These are phyloP conservation scores for Mastomys natalensis DNA, from an alignment of 2,113 vertebrate genomes.

Conservation along the genomic window DNA sequence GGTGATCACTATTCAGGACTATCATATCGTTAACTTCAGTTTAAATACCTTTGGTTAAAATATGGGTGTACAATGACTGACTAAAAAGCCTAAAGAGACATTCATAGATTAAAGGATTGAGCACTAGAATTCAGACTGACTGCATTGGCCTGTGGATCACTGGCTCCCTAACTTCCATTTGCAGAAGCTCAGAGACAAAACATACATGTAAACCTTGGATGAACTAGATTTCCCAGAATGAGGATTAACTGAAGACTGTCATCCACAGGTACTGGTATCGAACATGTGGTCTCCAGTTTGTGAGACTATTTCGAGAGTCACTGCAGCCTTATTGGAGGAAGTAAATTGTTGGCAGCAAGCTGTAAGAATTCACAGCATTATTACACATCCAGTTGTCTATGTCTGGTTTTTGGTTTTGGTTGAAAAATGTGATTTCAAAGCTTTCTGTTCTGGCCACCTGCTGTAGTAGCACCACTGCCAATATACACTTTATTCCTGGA, in stretches of 20 bases:
- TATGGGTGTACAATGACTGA: not conserved
- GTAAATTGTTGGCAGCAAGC: not conserved
- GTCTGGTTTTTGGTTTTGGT: not conserved
- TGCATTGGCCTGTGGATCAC: not conserved
- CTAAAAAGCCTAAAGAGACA: slow-evolving; percentile 11
- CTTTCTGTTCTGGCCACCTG: not conserved
- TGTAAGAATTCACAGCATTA: too few species aligned
- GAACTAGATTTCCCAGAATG: not conserved
- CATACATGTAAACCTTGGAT: not conserved
- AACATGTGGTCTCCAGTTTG: not conserved
- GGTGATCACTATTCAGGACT: not conserved
- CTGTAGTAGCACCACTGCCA: not conserved
- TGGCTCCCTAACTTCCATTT: not conserved
- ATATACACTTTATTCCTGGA: not conserved
- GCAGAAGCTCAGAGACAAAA: not conserved
- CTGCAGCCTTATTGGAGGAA: not conserved
- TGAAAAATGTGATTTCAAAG: not conserved
- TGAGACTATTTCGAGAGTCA: not conserved
- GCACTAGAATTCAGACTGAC: slow-evolving; percentile 9
- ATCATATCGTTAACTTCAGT: not conserved
- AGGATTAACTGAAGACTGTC: too few species aligned
- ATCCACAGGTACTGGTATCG: too few species aligned
- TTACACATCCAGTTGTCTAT: not conserved
- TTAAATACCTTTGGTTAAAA: slow-evolving; percentile 14
- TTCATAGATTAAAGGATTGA: slow-evolving; percentile 49